Percentiles rank a stretch among this genome's conserved stretches.
Evolutionary conservation across 2,113 vertebrate species (phyloP).

Genomic region (Peromyscus californicus): DNA sequence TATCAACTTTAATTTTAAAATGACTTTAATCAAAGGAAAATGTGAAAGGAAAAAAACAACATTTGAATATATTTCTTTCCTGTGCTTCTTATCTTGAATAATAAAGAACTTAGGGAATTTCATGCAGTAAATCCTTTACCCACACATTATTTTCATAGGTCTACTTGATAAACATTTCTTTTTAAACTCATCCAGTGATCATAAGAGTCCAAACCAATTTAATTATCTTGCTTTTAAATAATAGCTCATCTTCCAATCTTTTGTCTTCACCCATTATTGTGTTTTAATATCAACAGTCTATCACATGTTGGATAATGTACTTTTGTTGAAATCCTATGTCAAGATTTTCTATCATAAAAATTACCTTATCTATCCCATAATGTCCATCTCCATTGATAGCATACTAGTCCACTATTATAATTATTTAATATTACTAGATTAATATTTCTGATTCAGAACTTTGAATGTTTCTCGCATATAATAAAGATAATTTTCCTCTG

Average conservation of each 20-base stretch:
- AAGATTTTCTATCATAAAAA: not conserved
- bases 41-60: constrained; percentile 34
- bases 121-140: not conserved
- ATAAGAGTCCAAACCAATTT: not conserved
- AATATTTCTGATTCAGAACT: constrained; percentile 6
- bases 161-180: not conserved
- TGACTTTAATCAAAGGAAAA: constrained; percentile 75
- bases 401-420: not conserved
- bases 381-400: not conserved
- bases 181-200: not conserved
- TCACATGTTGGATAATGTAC: not conserved
- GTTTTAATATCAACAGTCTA: too few species aligned
- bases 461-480: not conserved
- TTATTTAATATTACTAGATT: not conserved
- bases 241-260: not conserved
- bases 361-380: not conserved
- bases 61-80: constrained; percentile 46
- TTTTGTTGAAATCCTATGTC: not conserved
- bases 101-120: not conserved
- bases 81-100: constrained; percentile 37
- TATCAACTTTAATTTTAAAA: constrained; percentile 67
- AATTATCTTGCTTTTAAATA: not conserved
- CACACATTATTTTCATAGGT: not conserved
- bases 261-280: not conserved
- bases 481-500: not conserved